Evolutionary conservation across 2,113 vertebrate genomes (phyloP).

Genomic region (Myodes glareolus): DNA sequence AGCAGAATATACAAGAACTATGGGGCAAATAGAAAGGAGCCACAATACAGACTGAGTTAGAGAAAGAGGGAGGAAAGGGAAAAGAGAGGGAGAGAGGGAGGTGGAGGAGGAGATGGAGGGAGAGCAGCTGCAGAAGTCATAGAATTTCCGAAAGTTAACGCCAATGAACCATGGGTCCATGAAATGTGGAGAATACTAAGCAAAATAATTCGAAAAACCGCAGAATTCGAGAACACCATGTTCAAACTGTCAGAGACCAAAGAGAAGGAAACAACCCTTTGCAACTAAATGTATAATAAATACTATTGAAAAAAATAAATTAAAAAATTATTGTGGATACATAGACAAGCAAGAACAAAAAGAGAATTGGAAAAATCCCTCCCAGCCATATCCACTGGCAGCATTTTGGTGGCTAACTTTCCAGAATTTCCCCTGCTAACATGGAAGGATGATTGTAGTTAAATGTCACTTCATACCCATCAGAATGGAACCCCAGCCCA

Average conservation of each 20-base stretch:
- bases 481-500: background rate
- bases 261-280: background rate
- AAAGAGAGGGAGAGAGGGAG: background rate
- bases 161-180: background rate
- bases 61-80: background rate
- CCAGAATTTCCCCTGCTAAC: background rate
- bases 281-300: background rate
- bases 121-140: background rate
- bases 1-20: background rate
- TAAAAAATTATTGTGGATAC: background rate
- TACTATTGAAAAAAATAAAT: background rate
- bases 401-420: background rate
- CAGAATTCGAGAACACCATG: background rate
- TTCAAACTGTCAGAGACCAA: background rate
- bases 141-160: background rate
- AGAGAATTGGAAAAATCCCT: background rate
- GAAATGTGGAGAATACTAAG: background rate
- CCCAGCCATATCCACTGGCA: background rate
- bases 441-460: background rate
- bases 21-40: background rate
- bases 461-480: background rate
- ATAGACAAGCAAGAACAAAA: background rate
- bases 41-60: background rate
- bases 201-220: background rate
- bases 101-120: background rate